Evolutionary conservation across 2,888 invertebrate species (phyloP).

Genomic region (Polydrusus cervinus): DNA sequence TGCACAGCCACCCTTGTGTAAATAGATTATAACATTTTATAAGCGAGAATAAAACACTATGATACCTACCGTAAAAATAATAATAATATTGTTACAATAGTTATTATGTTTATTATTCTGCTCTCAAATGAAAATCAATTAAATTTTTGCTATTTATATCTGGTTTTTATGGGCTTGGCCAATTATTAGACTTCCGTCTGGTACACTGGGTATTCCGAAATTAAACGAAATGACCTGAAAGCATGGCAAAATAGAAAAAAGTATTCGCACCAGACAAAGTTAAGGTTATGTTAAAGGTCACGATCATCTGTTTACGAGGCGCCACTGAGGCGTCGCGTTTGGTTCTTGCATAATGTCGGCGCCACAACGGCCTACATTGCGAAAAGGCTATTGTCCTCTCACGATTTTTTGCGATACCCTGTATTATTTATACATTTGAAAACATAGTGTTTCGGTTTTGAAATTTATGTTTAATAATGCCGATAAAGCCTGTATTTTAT

Average conservation of each 20-base stretch:
- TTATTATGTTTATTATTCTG: background rate
- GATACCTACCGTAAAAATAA: too few relatives aligned
- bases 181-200: background rate
- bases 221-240: background rate
- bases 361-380: slow-evolving; percentile 17
- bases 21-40: background rate
- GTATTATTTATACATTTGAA: background rate
- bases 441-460: too few relatives aligned
- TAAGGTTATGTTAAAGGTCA: slow-evolving; percentile 43
- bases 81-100: background rate
- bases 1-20: background rate
- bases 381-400: slow-evolving; percentile 2
- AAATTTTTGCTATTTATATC: slow-evolving; percentile 18
- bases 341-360: slow-evolving; percentile 34
- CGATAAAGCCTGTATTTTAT: too few relatives aligned
- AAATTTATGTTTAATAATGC: background rate
- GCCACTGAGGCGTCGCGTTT: slow-evolving; percentile 32
- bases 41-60: background rate
- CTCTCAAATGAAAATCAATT: slow-evolving; percentile 29
- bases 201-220: background rate
- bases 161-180: background rate
- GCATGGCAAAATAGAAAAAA: background rate
- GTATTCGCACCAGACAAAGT: background rate
- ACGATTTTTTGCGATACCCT: background rate
- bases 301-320: slow-evolving; percentile 34